phyloP scores from a whole-genome alignment of 2,797 vertebrate species.

The Mallotus villosus region DNA sequence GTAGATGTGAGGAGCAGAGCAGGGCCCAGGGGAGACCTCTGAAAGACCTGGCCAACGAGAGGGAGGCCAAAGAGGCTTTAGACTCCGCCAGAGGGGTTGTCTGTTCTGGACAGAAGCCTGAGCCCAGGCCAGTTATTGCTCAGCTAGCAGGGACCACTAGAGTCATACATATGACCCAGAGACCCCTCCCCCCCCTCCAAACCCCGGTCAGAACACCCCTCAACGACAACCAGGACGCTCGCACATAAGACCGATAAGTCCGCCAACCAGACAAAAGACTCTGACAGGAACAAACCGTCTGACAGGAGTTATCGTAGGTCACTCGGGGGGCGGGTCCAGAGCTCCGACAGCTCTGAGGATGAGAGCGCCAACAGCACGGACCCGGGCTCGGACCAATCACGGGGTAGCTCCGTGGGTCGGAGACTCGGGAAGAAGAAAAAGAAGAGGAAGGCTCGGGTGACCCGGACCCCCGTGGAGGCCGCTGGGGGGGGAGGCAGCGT shows the following conservation, averaged over 20 bases:
- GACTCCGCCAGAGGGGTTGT: slow-evolving; percentile 21
- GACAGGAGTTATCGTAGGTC: not conserved
- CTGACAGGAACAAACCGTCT: slow-evolving; percentile 18
- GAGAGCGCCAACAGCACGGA: slow-evolving; percentile 12
- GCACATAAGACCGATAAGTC: slow-evolving; percentile 3
- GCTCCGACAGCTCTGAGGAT: slow-evolving; percentile 24
- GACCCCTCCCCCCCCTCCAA: slow-evolving; percentile 35
- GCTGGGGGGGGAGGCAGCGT: no score
- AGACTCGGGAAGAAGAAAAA: not conserved
- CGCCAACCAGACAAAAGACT: slow-evolving; percentile 26
- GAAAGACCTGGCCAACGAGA: slow-evolving; percentile 33
- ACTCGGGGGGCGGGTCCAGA: slow-evolving; percentile 4
- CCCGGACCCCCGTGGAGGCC: slow-evolving; percentile 8
- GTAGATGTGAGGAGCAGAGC: slow-evolving; percentile 16
- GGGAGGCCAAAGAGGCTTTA: slow-evolving; percentile 21
- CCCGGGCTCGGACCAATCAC: slow-evolving; percentile 27
- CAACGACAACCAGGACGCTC: slow-evolving; percentile 16
- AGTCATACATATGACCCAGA: slow-evolving; percentile 44
- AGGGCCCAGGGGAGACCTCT: slow-evolving; percentile 29
- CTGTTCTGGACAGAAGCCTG: slow-evolving; percentile 2
- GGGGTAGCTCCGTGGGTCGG: slow-evolving; percentile 21
- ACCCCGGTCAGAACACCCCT: slow-evolving; percentile 30
- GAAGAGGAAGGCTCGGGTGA: not conserved
- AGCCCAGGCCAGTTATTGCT: slow-evolving; percentile 62
- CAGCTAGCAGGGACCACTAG: slow-evolving; percentile 61